Evolutionary conservation across 2,888 invertebrate genomes (phyloP).

Genomic region (Erebia ligea): DNA sequence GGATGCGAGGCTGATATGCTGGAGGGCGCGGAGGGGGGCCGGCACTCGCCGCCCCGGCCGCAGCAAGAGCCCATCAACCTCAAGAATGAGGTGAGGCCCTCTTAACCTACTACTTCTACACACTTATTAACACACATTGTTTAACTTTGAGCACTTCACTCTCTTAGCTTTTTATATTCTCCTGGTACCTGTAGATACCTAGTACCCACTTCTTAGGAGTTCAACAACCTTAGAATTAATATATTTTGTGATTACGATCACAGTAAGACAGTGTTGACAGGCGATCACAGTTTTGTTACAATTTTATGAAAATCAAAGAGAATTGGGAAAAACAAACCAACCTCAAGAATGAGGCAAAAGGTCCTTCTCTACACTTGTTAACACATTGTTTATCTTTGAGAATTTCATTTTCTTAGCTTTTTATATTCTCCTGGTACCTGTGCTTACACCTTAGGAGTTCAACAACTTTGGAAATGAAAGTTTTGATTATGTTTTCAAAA

Average conservation of each 20-base stretch:
- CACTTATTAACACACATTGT: conserved; percentile 46
- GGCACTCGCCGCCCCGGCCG: conserved; percentile 82
- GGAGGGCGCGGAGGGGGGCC: conserved; percentile 88
- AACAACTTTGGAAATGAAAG: background rate
- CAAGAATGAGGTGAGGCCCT: conserved; percentile 75
- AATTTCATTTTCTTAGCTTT: background rate
- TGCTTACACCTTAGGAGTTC: background rate
- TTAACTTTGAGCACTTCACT: conserved; percentile 36
- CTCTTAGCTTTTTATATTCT: conserved; percentile 26
- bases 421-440: background rate
- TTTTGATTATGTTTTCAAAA: too few relatives aligned
- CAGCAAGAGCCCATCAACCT: conserved; percentile 82
- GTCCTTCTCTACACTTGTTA: conserved; percentile 45
- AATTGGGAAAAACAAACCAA: background rate
- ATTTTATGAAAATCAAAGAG: too few relatives aligned
- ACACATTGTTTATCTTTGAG: background rate
- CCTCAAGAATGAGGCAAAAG: conserved; percentile 40
- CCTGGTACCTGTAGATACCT: conserved; percentile 13
- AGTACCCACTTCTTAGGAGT: conserved; percentile 10
- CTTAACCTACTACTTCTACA: conserved; percentile 46
- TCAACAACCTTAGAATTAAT: background rate
- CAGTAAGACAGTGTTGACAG: too few relatives aligned
- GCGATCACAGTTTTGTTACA: too few relatives aligned
- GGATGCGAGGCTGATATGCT: conserved; percentile 94
- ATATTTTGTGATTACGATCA: too few relatives aligned